Conservation (phyloP, 1,140 invertebrate genomes). For the Lineus longissimus region DNA sequence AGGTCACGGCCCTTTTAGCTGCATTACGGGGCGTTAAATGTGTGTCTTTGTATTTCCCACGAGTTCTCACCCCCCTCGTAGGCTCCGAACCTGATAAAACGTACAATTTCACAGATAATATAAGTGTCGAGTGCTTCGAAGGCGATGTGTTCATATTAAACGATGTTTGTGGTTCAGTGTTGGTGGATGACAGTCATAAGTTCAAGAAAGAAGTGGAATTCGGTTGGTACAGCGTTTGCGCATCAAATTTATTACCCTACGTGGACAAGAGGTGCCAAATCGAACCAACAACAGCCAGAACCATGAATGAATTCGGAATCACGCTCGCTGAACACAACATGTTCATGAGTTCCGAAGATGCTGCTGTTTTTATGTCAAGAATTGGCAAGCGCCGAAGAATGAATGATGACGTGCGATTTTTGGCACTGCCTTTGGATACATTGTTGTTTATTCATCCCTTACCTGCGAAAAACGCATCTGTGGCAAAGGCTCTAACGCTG, state of each 20-base stretch:
- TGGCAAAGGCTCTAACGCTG: background rate
- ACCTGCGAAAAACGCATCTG: constrained; percentile 3
- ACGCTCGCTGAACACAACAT: constrained; percentile 1
- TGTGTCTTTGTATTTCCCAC: background rate
- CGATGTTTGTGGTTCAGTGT: background rate
- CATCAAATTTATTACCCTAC: background rate
- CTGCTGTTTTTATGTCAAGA: background rate
- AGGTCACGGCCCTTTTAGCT: background rate
- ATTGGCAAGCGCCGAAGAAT: background rate
- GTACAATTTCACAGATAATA: background rate
- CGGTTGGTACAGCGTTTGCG: constrained; percentile 3
- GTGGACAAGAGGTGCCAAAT: constrained; percentile 6
- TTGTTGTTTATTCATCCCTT: constrained; percentile 1
- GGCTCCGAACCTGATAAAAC: background rate
- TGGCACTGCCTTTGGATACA: constrained; percentile 1
- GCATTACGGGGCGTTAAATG: constrained; percentile 2
- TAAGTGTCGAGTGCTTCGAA: background rate
- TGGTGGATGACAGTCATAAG: constrained; percentile 1
- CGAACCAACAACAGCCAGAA: background rate
- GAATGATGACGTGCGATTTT: background rate
- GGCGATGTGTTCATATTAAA: background rate
- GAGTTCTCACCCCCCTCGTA: background rate
- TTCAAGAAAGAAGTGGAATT: background rate
- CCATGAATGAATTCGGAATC: background rate
- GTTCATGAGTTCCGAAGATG: background rate